These are phyloP conservation scores for Malurus splendens DNA, from an alignment of 2,797 vertebrate genomes.

Conservation along the genomic window DNA sequence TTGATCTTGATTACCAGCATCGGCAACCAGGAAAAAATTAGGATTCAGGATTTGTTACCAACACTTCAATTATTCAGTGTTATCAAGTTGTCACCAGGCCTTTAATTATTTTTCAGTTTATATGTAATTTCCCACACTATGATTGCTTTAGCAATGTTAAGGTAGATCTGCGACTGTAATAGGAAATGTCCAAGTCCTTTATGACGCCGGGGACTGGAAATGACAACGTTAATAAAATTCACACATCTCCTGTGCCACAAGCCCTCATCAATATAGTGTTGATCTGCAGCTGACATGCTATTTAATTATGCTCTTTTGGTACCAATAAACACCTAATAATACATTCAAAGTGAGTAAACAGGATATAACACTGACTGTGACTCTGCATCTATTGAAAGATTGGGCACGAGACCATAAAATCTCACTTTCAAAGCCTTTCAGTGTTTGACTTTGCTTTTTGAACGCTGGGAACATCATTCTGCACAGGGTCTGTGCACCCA, in stretches of 20 bases:
- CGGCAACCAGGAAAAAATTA: background rate
- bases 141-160: conserved; percentile 21
- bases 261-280: background rate
- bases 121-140: conserved; percentile 22
- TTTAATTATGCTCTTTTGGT: conserved; percentile 32
- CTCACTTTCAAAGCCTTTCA: background rate
- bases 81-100: conserved; percentile 31
- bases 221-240: conserved; percentile 31
- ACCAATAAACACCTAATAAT: conserved; percentile 34
- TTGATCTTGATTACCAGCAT: conserved; percentile 11
- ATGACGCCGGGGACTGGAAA: conserved; percentile 17
- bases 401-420: background rate
- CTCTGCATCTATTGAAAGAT: background rate
- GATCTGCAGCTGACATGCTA: background rate
- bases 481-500: rapidly evolving
- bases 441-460: background rate
- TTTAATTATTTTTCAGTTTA: conserved; percentile 54
- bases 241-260: background rate
- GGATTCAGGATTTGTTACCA: conserved; percentile 24
- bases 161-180: conserved; percentile 1
- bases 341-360: conserved; percentile 23
- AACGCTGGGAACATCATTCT: background rate
- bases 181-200: conserved; percentile 7
- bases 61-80: conserved; percentile 17
- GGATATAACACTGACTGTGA: background rate